Conservation (phyloP, 2,797 vertebrate genomes). For the Poecilia wingei region DNA sequence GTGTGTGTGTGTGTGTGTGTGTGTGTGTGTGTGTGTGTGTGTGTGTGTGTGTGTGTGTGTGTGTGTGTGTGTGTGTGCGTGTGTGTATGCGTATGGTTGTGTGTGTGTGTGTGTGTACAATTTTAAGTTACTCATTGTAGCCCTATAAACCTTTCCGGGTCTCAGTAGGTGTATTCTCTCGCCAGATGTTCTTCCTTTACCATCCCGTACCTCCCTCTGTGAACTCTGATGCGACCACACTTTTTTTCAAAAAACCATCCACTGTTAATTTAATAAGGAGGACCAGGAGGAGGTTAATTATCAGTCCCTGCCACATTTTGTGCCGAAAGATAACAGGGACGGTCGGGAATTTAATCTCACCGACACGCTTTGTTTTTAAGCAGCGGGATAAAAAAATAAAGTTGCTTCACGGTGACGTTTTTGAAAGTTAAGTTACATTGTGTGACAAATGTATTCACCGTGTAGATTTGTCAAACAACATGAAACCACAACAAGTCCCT, state of each 20-base stretch:
- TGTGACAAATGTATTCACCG: background rate
- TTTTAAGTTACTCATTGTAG: constrained; percentile 65
- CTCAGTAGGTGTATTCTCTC: constrained; percentile 65
- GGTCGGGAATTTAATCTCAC: constrained; percentile 9
- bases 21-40: too few relatives aligned
- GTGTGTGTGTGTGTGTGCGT: constrained; percentile 2
- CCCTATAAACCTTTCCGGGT: constrained; percentile 62
- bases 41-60: constrained; percentile 27
- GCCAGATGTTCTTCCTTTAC: constrained; percentile 68
- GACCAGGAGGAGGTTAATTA: constrained; percentile 61
- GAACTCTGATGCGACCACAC: constrained; percentile 57
- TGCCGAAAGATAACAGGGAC: constrained; percentile 30
- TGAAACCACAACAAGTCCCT: background rate
- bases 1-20: too few relatives aligned
- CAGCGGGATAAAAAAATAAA: constrained; percentile 9
- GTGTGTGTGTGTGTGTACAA: constrained; percentile 13
- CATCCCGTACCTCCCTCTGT: constrained; percentile 46
- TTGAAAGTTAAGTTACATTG: background rate
- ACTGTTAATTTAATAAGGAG: constrained; percentile 54
- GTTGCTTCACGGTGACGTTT: constrained; percentile 3
- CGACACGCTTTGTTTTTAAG: constrained; percentile 24
- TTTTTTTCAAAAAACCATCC: constrained; percentile 40
- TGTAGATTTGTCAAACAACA: background rate
- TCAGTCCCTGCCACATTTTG: constrained; percentile 47
- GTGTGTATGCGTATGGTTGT: constrained; percentile 15